A percentile compares a stretch with the other conserved stretches of the same genome.
Conservation (phyloP, 2,888 invertebrate genomes). For the Teleogryllus oceanicus region DNA sequence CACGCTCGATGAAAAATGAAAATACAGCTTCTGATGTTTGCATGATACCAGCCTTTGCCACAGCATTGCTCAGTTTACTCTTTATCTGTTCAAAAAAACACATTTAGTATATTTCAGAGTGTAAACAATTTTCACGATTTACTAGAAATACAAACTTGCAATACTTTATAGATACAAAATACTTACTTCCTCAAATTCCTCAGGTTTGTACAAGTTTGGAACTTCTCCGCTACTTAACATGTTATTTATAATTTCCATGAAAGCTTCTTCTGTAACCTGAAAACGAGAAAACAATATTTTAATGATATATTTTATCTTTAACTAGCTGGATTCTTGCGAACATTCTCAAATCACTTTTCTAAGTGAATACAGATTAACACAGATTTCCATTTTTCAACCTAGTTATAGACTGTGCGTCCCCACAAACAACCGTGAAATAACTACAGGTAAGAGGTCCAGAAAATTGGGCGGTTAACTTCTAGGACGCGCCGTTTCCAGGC, state of each 20-base stretch:
- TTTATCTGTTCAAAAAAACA: constrained; percentile 54
- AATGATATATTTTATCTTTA: constrained; percentile 20
- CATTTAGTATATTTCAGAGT: too few relatives aligned
- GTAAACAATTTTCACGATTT: too few relatives aligned
- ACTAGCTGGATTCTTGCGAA: background rate
- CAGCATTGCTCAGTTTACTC: constrained; percentile 56
- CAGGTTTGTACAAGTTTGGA: constrained; percentile 79
- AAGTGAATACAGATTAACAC: background rate
- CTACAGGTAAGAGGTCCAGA: too few relatives aligned
- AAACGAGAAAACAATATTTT: constrained; percentile 20
- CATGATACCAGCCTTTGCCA: constrained; percentile 54
- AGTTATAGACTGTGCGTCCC: too few relatives aligned
- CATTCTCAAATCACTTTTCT: background rate
- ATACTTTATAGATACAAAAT: background rate
- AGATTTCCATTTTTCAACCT: too few relatives aligned
- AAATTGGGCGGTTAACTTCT: too few relatives aligned
- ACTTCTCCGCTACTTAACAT: constrained; percentile 85
- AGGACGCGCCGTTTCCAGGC: too few relatives aligned
- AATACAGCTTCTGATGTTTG: constrained; percentile 69
- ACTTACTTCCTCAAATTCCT: constrained; percentile 83
- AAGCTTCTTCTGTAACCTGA: constrained; percentile 71
- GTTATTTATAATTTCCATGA: constrained; percentile 85
- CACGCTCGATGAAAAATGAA: constrained; percentile 71
- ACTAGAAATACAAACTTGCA: background rate
- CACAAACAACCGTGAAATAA: too few relatives aligned